Conservation (phyloP, 2,113 vertebrate genomes). For the Tylochromis polylepis region DNA sequence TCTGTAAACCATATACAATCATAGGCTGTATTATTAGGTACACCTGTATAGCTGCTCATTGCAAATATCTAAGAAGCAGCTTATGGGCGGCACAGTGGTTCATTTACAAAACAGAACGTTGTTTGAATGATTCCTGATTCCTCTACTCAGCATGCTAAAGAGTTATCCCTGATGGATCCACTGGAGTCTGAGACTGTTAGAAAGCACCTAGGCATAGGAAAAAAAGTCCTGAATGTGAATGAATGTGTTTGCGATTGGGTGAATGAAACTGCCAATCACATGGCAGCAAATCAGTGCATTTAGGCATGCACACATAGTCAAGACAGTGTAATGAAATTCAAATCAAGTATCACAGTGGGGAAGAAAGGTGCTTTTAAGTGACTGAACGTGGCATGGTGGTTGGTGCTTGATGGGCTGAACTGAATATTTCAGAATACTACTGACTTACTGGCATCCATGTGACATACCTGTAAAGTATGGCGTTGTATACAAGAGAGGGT, state of each 20-base stretch:
- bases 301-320: too few species aligned
- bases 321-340: too few species aligned
- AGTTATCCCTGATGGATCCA: neutral
- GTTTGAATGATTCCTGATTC: neutral
- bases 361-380: too few species aligned
- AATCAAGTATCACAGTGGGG: too few species aligned
- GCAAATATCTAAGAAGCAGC: neutral
- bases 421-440: too few species aligned
- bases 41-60: neutral
- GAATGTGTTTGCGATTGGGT: too few species aligned
- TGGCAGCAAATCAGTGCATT: too few species aligned
- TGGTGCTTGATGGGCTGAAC: too few species aligned
- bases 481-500: neutral
- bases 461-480: neutral
- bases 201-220: neutral
- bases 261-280: too few species aligned
- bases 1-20: neutral
- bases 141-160: too few species aligned
- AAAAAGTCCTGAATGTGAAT: neutral
- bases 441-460: too few species aligned
- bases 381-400: too few species aligned
- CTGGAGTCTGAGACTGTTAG: neutral
- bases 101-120: neutral
- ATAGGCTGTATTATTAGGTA: neutral
- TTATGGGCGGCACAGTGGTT: neutral